Evolutionary conservation across 2,113 vertebrate genomes (phyloP).

Genomic region (human): DNA sequence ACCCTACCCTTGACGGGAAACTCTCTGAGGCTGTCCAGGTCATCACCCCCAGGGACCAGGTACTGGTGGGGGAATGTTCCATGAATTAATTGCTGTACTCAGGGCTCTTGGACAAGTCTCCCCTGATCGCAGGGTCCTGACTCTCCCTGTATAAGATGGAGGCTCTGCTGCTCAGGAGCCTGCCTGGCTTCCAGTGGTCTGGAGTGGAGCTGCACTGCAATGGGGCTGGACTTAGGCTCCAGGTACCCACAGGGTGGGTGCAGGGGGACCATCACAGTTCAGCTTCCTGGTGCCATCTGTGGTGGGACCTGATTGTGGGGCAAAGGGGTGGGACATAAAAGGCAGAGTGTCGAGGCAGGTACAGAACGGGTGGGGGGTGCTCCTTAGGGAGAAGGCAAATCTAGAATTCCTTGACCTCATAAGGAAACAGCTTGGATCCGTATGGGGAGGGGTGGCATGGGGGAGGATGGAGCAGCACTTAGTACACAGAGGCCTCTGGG

Average conservation of each 20-base stretch:
- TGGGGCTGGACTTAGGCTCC: not conserved
- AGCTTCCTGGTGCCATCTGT: not conserved
- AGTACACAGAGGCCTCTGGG: constrained; percentile 61
- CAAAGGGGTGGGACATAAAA: not conserved
- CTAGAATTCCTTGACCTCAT: constrained; percentile 80
- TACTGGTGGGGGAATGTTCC: not conserved
- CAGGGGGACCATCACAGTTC: not conserved
- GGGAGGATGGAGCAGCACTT: not conserved
- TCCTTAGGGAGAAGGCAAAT: constrained; percentile 68
- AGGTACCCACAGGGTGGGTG: not conserved
- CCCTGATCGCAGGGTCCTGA: not conserved
- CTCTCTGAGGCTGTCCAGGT: not conserved
- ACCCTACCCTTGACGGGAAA: not conserved
- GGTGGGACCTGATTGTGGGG: not conserved
- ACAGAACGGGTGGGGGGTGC: not conserved
- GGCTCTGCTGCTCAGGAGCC: not conserved
- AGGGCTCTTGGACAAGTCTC: not conserved
- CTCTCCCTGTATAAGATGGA: not conserved
- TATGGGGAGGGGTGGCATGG: constrained; percentile 52
- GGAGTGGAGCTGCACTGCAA: not conserved
- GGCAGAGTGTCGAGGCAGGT: constrained; percentile 63
- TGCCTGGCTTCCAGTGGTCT: not conserved
- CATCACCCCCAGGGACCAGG: not conserved
- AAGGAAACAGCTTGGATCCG: constrained; percentile 72
- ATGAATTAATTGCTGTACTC: not conserved